These are phyloP conservation scores for Hydrotaea diabolus DNA, from an alignment of 2,888 invertebrate genomes.

Conservation along the genomic window DNA sequence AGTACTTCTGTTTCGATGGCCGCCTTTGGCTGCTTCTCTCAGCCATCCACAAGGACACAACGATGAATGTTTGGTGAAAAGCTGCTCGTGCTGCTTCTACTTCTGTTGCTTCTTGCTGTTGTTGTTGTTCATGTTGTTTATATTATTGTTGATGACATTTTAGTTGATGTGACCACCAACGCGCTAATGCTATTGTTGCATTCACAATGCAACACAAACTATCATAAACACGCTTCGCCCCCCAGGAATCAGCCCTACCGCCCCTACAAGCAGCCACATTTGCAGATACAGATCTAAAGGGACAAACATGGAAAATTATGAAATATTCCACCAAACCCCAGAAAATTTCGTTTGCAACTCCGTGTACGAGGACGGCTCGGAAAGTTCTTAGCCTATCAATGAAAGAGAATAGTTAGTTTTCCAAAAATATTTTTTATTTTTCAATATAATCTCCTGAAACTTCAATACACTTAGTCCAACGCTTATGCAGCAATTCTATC, in stretches of 20 bases:
- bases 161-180: conserved; percentile 56
- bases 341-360: conserved; percentile 9
- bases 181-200: conserved; percentile 53
- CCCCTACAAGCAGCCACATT: background rate
- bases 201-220: background rate
- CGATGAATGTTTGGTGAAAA: too few relatives aligned
- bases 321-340: conserved; percentile 45
- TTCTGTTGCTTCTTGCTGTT: background rate
- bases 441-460: too few relatives aligned
- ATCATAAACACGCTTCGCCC: conserved; percentile 26
- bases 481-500: too few relatives aligned
- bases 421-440: too few relatives aligned
- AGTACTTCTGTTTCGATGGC: background rate
- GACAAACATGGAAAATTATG: conserved; percentile 42
- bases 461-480: too few relatives aligned
- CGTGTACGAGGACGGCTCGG: too few relatives aligned
- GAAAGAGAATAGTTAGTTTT: too few relatives aligned
- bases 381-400: too few relatives aligned
- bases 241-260: background rate
- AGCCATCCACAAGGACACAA: background rate
- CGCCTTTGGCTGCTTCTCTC: background rate
- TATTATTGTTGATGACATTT: conserved; percentile 59
- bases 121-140: conserved; percentile 37
- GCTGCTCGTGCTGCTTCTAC: background rate
- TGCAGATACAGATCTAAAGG: background rate